Conservation (phyloP, 1,140 invertebrate genomes). For the Theocolax elegans region DNA sequence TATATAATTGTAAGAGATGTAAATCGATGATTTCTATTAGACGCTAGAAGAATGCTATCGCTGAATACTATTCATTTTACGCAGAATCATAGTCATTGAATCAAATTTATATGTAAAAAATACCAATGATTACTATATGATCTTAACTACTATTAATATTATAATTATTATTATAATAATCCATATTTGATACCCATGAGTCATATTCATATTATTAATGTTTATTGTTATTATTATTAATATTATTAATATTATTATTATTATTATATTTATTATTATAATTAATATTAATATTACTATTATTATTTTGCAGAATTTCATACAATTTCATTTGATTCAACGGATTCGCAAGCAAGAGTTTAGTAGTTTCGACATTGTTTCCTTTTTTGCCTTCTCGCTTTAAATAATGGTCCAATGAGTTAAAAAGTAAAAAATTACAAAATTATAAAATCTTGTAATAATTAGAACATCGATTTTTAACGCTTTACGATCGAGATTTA, state of each 20-base stretch:
- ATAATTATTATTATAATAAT: neutral
- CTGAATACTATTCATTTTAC: constrained; percentile 22
- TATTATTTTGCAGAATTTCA: constrained; percentile 18
- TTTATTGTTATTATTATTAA: neutral
- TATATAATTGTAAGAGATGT: constrained; percentile 13
- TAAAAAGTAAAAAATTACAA: constrained; percentile 39
- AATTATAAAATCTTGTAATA: constrained; percentile 34
- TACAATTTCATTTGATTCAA: constrained; percentile 27
- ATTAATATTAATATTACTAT: neutral
- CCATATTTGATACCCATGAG: too few species aligned
- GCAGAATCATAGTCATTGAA: constrained; percentile 19
- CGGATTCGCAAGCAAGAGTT: neutral
- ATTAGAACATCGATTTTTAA: constrained; percentile 21
- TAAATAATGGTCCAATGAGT: neutral
- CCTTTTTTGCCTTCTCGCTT: constrained; percentile 4
- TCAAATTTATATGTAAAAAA: constrained; percentile 23
- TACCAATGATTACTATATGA: neutral
- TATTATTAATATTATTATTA: constrained; percentile 9
- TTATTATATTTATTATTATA: neutral
- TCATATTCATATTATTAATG: too few species aligned
- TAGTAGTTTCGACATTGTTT: constrained; percentile 3
- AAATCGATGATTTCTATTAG: constrained; percentile 3
- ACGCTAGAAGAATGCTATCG: constrained; percentile 29
- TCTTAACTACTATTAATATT: constrained; percentile 15
- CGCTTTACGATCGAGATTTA: constrained; percentile 4